Conservation (phyloP, 1,140 invertebrate genomes). For the Xylocopa sonorina region DNA sequence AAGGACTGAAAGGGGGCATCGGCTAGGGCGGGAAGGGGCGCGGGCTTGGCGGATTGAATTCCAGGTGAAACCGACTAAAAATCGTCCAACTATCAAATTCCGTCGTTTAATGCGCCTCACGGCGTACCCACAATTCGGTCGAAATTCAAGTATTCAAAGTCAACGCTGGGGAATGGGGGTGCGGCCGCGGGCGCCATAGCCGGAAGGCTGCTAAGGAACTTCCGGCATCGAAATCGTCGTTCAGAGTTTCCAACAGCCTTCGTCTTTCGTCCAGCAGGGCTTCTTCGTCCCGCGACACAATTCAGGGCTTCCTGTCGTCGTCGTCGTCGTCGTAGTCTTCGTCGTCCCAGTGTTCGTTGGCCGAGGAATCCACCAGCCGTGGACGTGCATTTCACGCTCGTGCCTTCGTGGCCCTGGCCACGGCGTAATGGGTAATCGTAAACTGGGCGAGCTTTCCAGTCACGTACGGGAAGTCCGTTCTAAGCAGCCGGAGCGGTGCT, state of each 20-base stretch:
- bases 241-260: constrained; percentile 2
- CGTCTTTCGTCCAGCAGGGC: constrained; percentile 17
- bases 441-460: constrained; percentile 72
- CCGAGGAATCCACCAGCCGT: constrained; percentile 39
- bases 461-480: constrained; percentile 67
- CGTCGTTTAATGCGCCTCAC: constrained; percentile 56
- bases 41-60: neutral
- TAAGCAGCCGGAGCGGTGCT: constrained; percentile 12
- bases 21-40: neutral
- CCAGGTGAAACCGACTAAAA: constrained; percentile 30
- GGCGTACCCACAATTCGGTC: constrained; percentile 52
- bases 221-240: constrained; percentile 57
- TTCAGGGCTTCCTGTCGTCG: constrained; percentile 9
- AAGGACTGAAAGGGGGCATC: neutral
- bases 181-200: neutral
- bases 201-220: constrained; percentile 51
- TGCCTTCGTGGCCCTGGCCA: constrained; percentile 37
- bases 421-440: constrained; percentile 72
- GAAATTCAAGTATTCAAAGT: constrained; percentile 59
- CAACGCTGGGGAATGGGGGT: constrained; percentile 23
- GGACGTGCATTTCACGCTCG: constrained; percentile 50
- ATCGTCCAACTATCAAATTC: constrained; percentile 55
- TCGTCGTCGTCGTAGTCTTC: neutral
- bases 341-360: neutral
- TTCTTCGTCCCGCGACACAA: constrained; percentile 10